Base-by-base conservation (phyloP, 1,140 invertebrate species). In the Drosophila pachea region DNA sequence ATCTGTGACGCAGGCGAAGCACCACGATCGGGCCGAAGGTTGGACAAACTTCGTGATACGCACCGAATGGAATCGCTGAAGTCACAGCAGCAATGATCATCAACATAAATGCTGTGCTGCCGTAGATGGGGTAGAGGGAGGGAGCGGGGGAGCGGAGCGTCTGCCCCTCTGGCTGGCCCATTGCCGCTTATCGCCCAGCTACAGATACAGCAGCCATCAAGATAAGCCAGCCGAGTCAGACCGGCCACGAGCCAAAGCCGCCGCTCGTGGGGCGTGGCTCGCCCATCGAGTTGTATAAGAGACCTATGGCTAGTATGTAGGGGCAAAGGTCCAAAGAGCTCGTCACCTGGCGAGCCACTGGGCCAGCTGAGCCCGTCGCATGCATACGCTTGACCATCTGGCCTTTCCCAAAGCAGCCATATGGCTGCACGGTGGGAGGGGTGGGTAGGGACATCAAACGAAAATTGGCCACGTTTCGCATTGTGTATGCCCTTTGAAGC, bases 401-500 rank as follows among this genome's bases (percentile, higher is more conserved):
- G 54, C 12, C 8, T 16, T 56, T 56, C 40, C 31, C 54, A 45
- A 32, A 43, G 32, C 40, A 43, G 12, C 40, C 40, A 42, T n/a
- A 40, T 40, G 40, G n/a, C n/a, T 9, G 22, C 22, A 22, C 22
- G 22, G 6, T 3, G 4, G 40, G 40, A 7, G 8, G 7, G 36
- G 8, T 8, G 36, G 36, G 36, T 5, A 9, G 36, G 8, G 38
- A 56, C 16, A 63, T 63, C 16, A 64, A 43, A 62, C 48, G 35
- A 62, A 43, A 63, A 59, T 54, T 56, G 47, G 40, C 42, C 58
- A 68, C 73, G 68, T 61, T 68, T 66, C 63, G 47, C 65, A 78
- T 83, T 68, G 52, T 47, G 54, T 70, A 83, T 84, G 79, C 79
- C 63, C 79, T 83, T 83, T 83, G 79, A 75, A 74, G 73, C 52